Evolutionary conservation across 2,113 vertebrate genomes (phyloP), one percentile per base, ranked within the genome.

Genomic region (Ivindomyrus marchei): DNA sequence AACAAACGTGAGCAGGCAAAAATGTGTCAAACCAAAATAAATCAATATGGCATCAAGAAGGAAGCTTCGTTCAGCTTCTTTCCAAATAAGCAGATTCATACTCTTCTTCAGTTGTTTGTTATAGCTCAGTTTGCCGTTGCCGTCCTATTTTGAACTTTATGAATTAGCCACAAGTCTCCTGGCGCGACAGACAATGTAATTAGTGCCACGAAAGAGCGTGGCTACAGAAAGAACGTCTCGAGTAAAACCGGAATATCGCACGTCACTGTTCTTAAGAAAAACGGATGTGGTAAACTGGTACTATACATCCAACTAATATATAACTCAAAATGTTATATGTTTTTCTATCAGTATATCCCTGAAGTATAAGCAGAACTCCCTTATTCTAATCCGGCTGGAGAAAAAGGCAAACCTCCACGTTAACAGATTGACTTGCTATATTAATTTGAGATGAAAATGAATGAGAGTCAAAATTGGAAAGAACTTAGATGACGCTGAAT

Each of bases 361-460:
- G 19, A 62, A 66, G 46, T 70, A 88, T 88, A 58, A 47, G 39
- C 42, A 88, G 36, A 93, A 93, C 47, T 87, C 89, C 53, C 88
- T 89, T 27, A 80, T 80, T 53, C 21, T 89, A 52, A 66, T 88
- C 56, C 27, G 83, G 88, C 90, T 92, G 5, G 89, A 90, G 39
- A 66, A 66, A 39, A 91, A 92, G 87, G 89, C 90, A 86, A 88
- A 92, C 93, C 93, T 93, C 92, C 88, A 90, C 86, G 42, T 58
- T 3, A 1, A 91, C 92, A 91, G 86, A 93, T 91, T 47, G 90
- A 94, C 80, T 91, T 90, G 92, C 56, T 90, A n/a, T 27, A n/a
- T 91, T 80, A 58, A 93, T 92, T 91, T 93, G 74, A 91, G 87
- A 93, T 94, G 93, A 94, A 92, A 49, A 94, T 92, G 93, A 88